phyloP scores from a whole-genome alignment of 2,113 vertebrate genomes.

The Neotragus pygmaeus region DNA sequence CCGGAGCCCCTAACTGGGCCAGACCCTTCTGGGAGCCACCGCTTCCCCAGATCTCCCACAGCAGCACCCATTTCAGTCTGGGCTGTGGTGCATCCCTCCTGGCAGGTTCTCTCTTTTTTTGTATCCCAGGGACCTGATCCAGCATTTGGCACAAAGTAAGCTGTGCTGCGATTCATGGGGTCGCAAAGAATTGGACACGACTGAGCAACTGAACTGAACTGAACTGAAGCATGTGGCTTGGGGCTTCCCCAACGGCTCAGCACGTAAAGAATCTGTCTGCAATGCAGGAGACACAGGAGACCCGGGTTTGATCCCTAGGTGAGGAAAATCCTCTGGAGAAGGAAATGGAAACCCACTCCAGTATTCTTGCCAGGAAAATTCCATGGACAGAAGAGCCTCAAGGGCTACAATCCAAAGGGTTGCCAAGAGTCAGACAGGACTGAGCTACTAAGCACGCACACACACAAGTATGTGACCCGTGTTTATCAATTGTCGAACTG shows the following conservation, averaged over 20 bases:
- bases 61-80: background rate
- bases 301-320: background rate
- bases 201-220: too few relatives aligned
- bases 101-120: background rate
- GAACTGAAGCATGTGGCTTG: background rate
- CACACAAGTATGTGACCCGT: background rate
- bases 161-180: too few relatives aligned
- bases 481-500: background rate
- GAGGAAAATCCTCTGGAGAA: background rate
- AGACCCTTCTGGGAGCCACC: background rate
- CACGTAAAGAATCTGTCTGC: background rate
- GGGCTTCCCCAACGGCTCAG: background rate
- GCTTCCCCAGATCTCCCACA: background rate
- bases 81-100: background rate
- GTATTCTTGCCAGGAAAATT: background rate
- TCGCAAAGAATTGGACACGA: too few relatives aligned
- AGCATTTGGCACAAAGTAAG: background rate
- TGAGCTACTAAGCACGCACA: background rate
- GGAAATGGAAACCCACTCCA: background rate
- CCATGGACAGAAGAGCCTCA: background rate
- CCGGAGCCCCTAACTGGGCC: rapidly evolving
- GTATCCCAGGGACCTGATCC: background rate
- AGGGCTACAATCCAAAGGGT: background rate
- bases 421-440: background rate
- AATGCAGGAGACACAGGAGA: background rate